Conservation (phyloP, 1,140 invertebrate genomes). For the Aphaenogaster rudis region DNA sequence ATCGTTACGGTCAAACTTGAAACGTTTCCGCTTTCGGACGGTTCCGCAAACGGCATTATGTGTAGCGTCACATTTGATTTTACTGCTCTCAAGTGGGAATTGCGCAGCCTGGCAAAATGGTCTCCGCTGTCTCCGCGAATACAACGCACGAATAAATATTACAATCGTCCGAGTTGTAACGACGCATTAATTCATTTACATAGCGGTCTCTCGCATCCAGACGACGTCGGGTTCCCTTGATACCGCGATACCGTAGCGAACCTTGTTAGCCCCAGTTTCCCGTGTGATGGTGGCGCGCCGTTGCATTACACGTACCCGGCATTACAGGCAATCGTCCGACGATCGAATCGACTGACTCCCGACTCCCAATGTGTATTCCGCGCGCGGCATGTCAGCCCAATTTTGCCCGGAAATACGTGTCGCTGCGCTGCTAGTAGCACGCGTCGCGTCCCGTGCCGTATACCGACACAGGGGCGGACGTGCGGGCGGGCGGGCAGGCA, state of each 20-base stretch:
- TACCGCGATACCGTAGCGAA: constrained; percentile 52
- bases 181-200: constrained; percentile 75
- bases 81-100: not conserved
- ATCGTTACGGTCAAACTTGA: not conserved
- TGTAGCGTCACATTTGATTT: constrained; percentile 1
- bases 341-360: constrained; percentile 71
- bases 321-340: constrained; percentile 70
- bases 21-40: not conserved
- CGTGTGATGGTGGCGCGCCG: constrained; percentile 38
- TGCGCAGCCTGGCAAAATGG: not conserved
- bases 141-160: constrained; percentile 71
- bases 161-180: constrained; percentile 72
- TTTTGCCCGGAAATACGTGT: constrained; percentile 73
- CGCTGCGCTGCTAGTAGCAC: constrained; percentile 39
- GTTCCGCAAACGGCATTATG: not conserved
- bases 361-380: constrained; percentile 70
- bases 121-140: constrained; percentile 1
- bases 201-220: constrained; percentile 52
- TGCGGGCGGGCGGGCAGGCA: not conserved
- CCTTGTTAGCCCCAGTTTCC: constrained; percentile 60
- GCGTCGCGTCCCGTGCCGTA: not conserved
- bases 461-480: constrained; percentile 14
- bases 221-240: constrained; percentile 55
- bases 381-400: constrained; percentile 69
- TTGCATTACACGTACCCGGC: constrained; percentile 59